Evolutionary conservation across 2,888 invertebrate genomes (phyloP).

Genomic region (Lordiphosa fenestrarum): DNA sequence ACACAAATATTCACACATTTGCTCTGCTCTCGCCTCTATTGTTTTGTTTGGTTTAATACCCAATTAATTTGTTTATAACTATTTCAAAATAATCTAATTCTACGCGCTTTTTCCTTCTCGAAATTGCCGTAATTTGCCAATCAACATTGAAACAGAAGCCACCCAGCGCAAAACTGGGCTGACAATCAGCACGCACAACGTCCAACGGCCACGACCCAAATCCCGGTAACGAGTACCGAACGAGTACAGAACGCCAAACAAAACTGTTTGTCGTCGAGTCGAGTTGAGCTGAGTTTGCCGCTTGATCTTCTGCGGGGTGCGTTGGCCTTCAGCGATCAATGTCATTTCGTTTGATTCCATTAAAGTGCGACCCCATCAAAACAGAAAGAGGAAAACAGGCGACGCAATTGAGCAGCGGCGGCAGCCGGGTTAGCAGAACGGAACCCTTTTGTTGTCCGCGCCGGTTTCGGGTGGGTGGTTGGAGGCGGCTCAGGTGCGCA

Average conservation of each 20-base stretch:
- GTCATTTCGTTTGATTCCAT: conserved; percentile 75
- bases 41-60: conserved; percentile 29
- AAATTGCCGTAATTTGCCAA: conserved; percentile 74
- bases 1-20: too few species aligned
- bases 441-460: conserved; percentile 12
- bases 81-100: conserved; percentile 72
- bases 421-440: not conserved
- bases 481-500: conserved; percentile 54
- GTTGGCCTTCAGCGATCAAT: conserved; percentile 78
- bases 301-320: conserved; percentile 33
- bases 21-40: not conserved
- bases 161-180: conserved; percentile 23
- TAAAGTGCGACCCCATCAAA: conserved; percentile 65
- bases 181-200: conserved; percentile 2
- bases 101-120: conserved; percentile 22
- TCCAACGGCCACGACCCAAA: conserved; percentile 62
- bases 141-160: conserved; percentile 70
- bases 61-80: conserved; percentile 72
- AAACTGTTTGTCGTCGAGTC: conserved; percentile 3
- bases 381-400: not conserved
- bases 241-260: conserved; percentile 10
- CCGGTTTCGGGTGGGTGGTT: not conserved
- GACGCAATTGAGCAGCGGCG: too few species aligned
- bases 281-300: conserved; percentile 9
- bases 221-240: conserved; percentile 37